Percentiles rank a stretch among this genome's conserved stretches.
phyloP scores from a whole-genome alignment of 2,888 invertebrate species.

The Sphecodes monilicornis region DNA sequence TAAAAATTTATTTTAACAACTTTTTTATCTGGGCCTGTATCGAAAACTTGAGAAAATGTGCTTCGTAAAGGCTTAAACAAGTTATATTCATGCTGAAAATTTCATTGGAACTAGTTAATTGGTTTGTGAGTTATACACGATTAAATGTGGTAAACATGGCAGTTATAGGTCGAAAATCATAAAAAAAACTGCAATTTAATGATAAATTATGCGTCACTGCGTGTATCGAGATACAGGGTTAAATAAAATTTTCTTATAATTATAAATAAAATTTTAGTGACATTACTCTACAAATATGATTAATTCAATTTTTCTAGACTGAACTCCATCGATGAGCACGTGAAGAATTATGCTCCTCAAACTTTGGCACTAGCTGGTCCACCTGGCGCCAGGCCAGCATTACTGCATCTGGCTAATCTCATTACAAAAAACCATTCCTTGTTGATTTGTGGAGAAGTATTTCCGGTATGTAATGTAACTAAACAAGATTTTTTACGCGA shows the following conservation, averaged over 20 bases:
- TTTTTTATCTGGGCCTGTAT: too few relatives aligned
- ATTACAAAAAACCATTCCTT: conserved; percentile 97
- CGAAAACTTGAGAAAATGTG: too few relatives aligned
- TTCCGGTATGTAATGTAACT: conserved; percentile 86
- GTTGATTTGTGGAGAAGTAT: conserved; percentile 95
- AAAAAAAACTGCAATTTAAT: too few relatives aligned
- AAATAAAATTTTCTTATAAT: neutral
- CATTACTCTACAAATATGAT: neutral
- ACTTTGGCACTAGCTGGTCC: conserved; percentile 93
- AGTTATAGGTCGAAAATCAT: too few relatives aligned
- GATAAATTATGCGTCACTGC: too few relatives aligned
- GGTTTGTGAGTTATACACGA: too few relatives aligned
- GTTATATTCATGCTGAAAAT: too few relatives aligned
- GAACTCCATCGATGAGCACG: conserved; percentile 96
- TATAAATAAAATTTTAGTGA: neutral
- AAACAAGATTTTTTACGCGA: conserved; percentile 13
- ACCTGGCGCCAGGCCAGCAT: conserved; percentile 93
- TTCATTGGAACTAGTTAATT: too few relatives aligned
- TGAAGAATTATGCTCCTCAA: conserved; percentile 99
- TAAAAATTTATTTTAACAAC: too few relatives aligned
- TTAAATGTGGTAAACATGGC: too few relatives aligned
- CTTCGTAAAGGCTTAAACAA: too few relatives aligned
- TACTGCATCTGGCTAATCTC: conserved; percentile 95
- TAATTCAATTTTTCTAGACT: conserved; percentile 84
- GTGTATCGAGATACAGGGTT: neutral